These are phyloP conservation scores for Drosophila paulistorum DNA, from an alignment of 1,140 invertebrate genomes.

Conservation along the genomic window DNA sequence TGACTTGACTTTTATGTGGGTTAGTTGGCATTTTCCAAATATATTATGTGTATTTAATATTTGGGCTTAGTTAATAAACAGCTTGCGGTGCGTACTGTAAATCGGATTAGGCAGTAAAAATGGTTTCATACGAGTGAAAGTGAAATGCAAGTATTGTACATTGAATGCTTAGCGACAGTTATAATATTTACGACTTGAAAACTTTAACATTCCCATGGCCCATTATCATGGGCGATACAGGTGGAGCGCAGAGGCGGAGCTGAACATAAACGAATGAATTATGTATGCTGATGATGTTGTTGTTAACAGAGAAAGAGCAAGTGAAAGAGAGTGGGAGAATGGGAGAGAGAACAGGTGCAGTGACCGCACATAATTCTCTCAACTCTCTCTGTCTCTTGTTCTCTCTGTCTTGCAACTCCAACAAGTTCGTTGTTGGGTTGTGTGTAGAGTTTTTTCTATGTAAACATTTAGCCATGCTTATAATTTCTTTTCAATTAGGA, in stretches of 20 bases:
- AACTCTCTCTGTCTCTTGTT: not conserved
- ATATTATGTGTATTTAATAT: not conserved
- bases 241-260: slow-evolving; percentile 23
- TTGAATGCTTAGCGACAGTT: slow-evolving; percentile 51
- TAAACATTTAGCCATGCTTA: slow-evolving; percentile 54
- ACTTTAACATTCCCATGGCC: slow-evolving; percentile 37
- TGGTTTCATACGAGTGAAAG: slow-evolving; percentile 57
- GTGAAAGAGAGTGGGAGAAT: slow-evolving; percentile 7
- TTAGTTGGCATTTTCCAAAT: not conserved
- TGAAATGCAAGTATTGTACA: slow-evolving; percentile 55
- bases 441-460: slow-evolving; percentile 50
- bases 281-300: slow-evolving; percentile 7
- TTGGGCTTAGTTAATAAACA: slow-evolving; percentile 43
- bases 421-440: slow-evolving; percentile 57
- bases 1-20: slow-evolving; percentile 6
- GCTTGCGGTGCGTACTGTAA: slow-evolving; percentile 28
- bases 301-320: slow-evolving; percentile 17
- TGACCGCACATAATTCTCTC: slow-evolving; percentile 1
- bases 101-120: slow-evolving; percentile 27
- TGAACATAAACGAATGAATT: slow-evolving; percentile 2
- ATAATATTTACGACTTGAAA: slow-evolving; percentile 35
- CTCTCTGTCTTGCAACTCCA: slow-evolving; percentile 30
- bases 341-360: slow-evolving; percentile 10
- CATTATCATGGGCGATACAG: slow-evolving; percentile 34
- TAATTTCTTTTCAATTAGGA: slow-evolving; percentile 61